Conservation (phyloP, 2,888 invertebrate species). For the Sinhomidia bicolor region DNA sequence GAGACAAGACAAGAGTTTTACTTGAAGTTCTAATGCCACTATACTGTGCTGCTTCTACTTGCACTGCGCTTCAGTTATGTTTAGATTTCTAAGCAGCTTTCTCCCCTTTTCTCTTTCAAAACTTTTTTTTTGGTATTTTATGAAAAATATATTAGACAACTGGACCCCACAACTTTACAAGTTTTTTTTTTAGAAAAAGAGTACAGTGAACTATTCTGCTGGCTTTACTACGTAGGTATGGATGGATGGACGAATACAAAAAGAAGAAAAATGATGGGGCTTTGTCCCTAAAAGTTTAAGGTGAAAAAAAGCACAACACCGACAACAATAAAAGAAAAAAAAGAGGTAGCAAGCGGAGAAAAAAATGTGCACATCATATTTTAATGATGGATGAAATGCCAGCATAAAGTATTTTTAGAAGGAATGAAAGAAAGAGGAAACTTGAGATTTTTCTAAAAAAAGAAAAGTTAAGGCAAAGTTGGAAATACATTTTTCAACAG, state of each 20-base stretch:
- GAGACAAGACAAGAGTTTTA: too few species aligned
- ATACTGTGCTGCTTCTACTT: too few species aligned
- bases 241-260: neutral
- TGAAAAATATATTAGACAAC: slow-evolving; percentile 42
- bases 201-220: slow-evolving; percentile 11
- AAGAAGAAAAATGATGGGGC: neutral
- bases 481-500: neutral
- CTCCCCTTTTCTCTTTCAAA: slow-evolving; percentile 7
- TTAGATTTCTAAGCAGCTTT: slow-evolving; percentile 33
- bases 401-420: neutral
- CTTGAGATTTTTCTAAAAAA: neutral
- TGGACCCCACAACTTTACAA: slow-evolving; percentile 19
- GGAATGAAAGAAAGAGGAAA: neutral
- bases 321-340: neutral
- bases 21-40: neutral
- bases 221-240: too few species aligned
- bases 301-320: slow-evolving; percentile 24
- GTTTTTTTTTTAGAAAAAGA: neutral
- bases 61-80: neutral
- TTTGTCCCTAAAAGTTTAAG: neutral
- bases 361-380: slow-evolving; percentile 12
- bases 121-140: slow-evolving; percentile 2
- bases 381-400: slow-evolving; percentile 47
- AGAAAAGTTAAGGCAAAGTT: neutral
- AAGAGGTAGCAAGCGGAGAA: neutral